phyloP scores from a whole-genome alignment of 2,888 invertebrate genomes.

The Crepidodera aurea region DNA sequence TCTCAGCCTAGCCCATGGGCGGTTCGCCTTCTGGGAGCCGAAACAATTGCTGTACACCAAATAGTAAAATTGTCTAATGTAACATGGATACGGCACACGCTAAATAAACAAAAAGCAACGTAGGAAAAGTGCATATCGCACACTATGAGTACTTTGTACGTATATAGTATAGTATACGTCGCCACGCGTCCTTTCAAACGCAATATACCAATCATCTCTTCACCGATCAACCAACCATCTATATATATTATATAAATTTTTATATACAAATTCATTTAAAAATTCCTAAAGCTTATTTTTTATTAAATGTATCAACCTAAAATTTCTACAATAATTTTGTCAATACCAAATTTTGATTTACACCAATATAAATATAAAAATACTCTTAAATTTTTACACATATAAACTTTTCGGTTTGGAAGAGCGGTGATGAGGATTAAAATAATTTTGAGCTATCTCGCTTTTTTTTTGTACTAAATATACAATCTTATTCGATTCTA shows the following conservation, averaged over 20 bases:
- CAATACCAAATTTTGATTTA: conserved; percentile 65
- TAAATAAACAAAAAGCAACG: conserved; percentile 60
- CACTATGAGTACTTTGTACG: conserved; percentile 63
- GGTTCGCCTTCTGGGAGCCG: conserved; percentile 50
- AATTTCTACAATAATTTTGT: conserved; percentile 63
- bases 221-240: conserved; percentile 62
- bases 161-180: conserved; percentile 61
- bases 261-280: conserved; percentile 77
- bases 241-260: conserved; percentile 71
- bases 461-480: conserved; percentile 62
- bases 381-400: conserved; percentile 64
- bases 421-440: conserved; percentile 51
- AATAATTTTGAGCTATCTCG: conserved; percentile 64
- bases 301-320: conserved; percentile 64
- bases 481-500: conserved; percentile 64
- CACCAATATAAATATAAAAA: conserved; percentile 65
- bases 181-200: conserved; percentile 60
- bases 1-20: conserved; percentile 55
- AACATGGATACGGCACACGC: conserved; percentile 64
- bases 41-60: conserved; percentile 65
- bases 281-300: conserved; percentile 73
- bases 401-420: conserved; percentile 59
- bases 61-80: conserved; percentile 65
- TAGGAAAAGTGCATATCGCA: conserved; percentile 59
- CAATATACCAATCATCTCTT: conserved; percentile 56